Conservation (phyloP, 2,113 vertebrate species). For the Sisor rabdophorus region DNA sequence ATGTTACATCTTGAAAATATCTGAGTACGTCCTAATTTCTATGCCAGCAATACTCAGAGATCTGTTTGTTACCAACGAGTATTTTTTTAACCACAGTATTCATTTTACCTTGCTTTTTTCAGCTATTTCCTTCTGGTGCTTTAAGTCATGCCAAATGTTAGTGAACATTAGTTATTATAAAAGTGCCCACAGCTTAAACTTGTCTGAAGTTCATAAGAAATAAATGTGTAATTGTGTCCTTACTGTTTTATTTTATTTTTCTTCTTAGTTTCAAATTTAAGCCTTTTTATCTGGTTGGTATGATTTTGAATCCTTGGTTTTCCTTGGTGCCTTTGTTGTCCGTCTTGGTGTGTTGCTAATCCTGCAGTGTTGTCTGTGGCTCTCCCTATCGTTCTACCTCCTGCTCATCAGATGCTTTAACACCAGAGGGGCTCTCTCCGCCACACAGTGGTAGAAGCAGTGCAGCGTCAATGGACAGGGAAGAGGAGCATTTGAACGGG, state of each 20-base stretch:
- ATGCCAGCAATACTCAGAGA: neutral
- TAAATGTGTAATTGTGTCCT: constrained; percentile 26
- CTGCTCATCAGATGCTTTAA: constrained; percentile 47
- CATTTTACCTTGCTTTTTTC: neutral
- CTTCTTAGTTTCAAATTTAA: constrained; percentile 33
- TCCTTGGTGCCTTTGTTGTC: constrained; percentile 38
- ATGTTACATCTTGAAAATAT: neutral
- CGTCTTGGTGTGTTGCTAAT: constrained; percentile 49
- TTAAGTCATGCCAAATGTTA: constrained; percentile 22
- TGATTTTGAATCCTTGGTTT: constrained; percentile 35
- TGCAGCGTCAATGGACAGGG: constrained; percentile 25
- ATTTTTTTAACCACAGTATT: neutral
- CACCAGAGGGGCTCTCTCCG: constrained; percentile 32
- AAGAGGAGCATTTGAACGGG: constrained; percentile 38
- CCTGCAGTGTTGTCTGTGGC: constrained; percentile 50
- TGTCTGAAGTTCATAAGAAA: constrained; percentile 19
- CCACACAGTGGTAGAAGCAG: constrained; percentile 48
- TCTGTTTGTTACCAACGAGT: neutral
- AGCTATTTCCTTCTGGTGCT: constrained; percentile 22
- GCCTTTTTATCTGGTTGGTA: constrained; percentile 30
- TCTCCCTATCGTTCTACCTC: constrained; percentile 52
- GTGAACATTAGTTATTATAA: constrained; percentile 37
- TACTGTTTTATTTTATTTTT: constrained; percentile 25
- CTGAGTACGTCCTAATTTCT: neutral
- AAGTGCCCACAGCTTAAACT: constrained; percentile 42